Evolutionary conservation across 2,113 vertebrate genomes (phyloP), one percentile per base, ranked within the genome.

Genomic region (rat (Rattus norvegicus)): DNA sequence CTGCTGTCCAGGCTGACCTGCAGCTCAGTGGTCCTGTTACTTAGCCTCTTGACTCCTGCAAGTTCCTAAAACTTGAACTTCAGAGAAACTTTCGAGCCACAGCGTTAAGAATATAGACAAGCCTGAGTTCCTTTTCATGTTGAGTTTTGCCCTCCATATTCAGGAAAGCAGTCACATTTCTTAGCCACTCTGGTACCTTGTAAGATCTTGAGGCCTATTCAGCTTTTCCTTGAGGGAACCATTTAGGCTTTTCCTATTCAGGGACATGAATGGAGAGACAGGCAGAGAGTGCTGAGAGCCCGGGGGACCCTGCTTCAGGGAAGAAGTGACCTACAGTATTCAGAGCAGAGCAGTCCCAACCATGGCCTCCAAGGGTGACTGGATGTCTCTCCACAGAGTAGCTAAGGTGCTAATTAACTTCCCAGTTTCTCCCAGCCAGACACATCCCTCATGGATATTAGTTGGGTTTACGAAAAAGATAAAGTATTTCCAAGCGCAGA

Each of bases 401-500:
- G 72, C 77, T 95, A n/a, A 77, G 77, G 63, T 84, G 54, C 63
- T 59, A 26, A 85, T 92, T 59, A 33, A 91, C 26, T 77, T 30
- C 47, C 26, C 13, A 49, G 75, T 85, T 54, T 75, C 17, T 70
- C n/a, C 54, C 19, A 39, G 36, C 72, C 87, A 93, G 81, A 17
- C 61, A 80, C 75, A 39, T 96, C 90, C 24, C 49, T 94, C n/a
- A 47, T 47, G 49, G 33, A 43, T 92, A 75, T 61, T 91, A 80
- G 81, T 72, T 43, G 49, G 81, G 88, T 83, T 93, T 92, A 75
- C 84, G 75, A 90, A 85, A 93, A 90, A 75, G 47, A 77, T 77
- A 94, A 86, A 22, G 30, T 67, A 83, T 75, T 63, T 92, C 70
- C 43, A 92, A 92, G 6, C 33, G 14, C 17, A 26, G 22, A 96